Evolutionary conservation across 53 echinoderm and acorn worm species (phyloP), one percentile per base, ranked within the genome.

Genomic region (Astropecten irregularis): DNA sequence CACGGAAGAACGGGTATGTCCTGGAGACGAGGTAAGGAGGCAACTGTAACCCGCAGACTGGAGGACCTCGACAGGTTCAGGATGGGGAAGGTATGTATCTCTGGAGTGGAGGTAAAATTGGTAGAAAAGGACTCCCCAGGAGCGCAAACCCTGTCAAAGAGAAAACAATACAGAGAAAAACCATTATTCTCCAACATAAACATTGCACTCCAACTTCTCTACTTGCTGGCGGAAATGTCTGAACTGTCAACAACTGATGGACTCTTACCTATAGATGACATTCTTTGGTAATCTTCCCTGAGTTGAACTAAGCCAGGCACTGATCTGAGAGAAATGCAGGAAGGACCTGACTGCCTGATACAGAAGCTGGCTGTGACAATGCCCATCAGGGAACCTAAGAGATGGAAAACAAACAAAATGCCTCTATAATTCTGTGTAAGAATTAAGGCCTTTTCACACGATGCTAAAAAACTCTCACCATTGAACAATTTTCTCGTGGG

Each of bases 321-420:
- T 95, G 33, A 99, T 90, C 76, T 99, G 99, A 19, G 99, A 99
- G 86, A 99, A 99, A 54, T 94, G 92, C 16, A 99, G 90, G 82
- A 94, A 99, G 0, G 99, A 99, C 33, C 99, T 46, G 47, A 99
- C 94, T 8, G 99, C 99, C 70, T 95, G 99, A 58, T 92, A 77
- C 82, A 99, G 87, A 49, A 99, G 56, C 32, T 92, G 85, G 53
- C 92, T 88, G 54, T 87, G 83, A 31, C 76, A 69, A 39, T 89
- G 86, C 9, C 88, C 94, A 82, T 92, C 92, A 19, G 82, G 60
- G 72, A 90, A 94, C 62, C 97, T 97, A 76, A 36, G 37, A 14
- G 36, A 52, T 21, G 5, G 46, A 84, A 34, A 50, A 37, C 9
- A 69, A 82, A 11, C 36, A n/a, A n/a, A n/a, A 20, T 15, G 31